These are phyloP conservation scores for Caenorhabditis plicata DNA, from an alignment of 2,888 invertebrate species.

Conservation along the genomic window DNA sequence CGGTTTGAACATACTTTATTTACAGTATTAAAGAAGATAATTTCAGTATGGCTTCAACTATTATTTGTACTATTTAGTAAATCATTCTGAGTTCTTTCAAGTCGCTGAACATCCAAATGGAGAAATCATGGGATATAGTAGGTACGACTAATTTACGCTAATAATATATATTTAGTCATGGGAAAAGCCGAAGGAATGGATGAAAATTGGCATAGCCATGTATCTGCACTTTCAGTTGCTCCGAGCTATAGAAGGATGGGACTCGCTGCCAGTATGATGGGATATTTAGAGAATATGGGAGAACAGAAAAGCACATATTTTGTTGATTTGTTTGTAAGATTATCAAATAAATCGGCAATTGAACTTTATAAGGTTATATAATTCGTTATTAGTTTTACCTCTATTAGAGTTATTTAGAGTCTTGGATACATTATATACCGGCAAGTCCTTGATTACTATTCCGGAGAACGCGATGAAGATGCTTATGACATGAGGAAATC, in stretches of 20 bases:
- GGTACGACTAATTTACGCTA: conserved; percentile 67
- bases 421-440: conserved; percentile 90
- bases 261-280: conserved; percentile 89
- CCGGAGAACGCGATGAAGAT: conserved; percentile 95
- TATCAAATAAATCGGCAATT: conserved; percentile 93
- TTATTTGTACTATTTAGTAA: conserved; percentile 93
- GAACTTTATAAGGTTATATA: conserved; percentile 82
- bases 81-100: conserved; percentile 98
- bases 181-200: conserved; percentile 95
- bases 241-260: conserved; percentile 85
- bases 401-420: no score
- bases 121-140: conserved; percentile 98
- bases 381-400: no score
- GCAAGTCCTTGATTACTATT: conserved; percentile 94
- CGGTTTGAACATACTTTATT: conserved; percentile 69
- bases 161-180: conserved; percentile 77
- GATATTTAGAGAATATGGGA: conserved; percentile 88
- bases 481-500: conserved; percentile 95
- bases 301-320: conserved; percentile 94
- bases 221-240: conserved; percentile 93
- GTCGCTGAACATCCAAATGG: conserved; percentile 93
- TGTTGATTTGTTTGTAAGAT: conserved; percentile 95
- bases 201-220: conserved; percentile 98
- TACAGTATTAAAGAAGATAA: conserved; percentile 64
- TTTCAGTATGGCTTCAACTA: conserved; percentile 72